Percentiles rank a stretch among this genome's conserved stretches.
phyloP scores from a whole-genome alignment of 1,140 invertebrate species.

The Fopius arisanus region DNA sequence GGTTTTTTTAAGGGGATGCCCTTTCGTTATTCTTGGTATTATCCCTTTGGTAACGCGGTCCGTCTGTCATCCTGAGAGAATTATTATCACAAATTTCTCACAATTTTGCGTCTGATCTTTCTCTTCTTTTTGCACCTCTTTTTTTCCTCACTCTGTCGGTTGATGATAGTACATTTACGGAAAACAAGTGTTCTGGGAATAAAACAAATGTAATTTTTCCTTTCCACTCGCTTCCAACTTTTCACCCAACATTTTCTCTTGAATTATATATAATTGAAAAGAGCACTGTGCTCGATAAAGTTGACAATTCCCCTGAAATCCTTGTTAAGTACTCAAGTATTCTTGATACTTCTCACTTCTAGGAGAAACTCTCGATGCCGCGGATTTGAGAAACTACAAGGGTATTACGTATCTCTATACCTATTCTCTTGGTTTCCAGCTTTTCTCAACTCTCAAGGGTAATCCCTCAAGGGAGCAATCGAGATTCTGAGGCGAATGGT shows the following conservation, averaged over 20 bases:
- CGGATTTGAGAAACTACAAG: constrained; percentile 11
- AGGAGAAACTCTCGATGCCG: neutral
- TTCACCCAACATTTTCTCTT: too few species aligned
- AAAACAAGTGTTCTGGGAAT: too few species aligned
- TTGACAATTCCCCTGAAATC: neutral
- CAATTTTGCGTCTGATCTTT: neutral
- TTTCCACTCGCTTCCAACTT: too few species aligned
- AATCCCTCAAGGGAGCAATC: constrained; percentile 44
- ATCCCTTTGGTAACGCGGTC: constrained; percentile 31
- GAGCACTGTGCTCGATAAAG: neutral
- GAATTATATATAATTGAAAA: neutral
- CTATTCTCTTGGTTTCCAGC: constrained; percentile 13
- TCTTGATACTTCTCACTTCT: neutral
- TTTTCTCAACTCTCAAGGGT: constrained; percentile 18
- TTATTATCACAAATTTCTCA: neutral
- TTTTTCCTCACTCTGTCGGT: too few species aligned
- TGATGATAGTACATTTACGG: too few species aligned
- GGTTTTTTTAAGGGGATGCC: constrained; percentile 35
- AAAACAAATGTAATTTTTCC: too few species aligned
- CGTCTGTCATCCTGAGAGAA: neutral
- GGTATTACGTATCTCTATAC: constrained; percentile 17
- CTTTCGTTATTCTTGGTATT: constrained; percentile 43
- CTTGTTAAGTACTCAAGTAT: constrained; percentile 1
- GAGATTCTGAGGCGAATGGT: constrained; percentile 40
- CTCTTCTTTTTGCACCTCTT: neutral